Evolutionary conservation across 1,140 invertebrate species (phyloP).

Genomic region (Macrotrachela quadricornifera): DNA sequence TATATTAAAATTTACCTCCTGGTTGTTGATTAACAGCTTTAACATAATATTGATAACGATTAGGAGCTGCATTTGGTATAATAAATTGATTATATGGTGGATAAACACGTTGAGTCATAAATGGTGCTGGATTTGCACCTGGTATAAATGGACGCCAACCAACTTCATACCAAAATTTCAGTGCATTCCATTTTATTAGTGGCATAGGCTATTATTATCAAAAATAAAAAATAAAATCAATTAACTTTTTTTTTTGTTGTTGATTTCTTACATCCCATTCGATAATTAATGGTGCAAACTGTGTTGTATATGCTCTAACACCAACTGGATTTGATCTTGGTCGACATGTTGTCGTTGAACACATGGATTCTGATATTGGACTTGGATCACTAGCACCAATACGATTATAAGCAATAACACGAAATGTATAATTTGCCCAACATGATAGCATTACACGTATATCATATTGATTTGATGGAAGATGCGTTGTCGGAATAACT

Average conservation of each 20-base stretch:
- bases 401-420: slow-evolving; percentile 4
- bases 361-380: not conserved
- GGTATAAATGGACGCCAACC: not conserved
- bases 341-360: slow-evolving; percentile 4
- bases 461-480: slow-evolving; percentile 3
- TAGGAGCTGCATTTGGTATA: not conserved
- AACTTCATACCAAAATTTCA: slow-evolving; percentile 7
- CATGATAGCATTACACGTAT: slow-evolving; percentile 2
- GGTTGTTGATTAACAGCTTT: slow-evolving; percentile 9
- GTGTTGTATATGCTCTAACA: slow-evolving; percentile 1
- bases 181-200: slow-evolving; percentile 8
- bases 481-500: no score
- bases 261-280: slow-evolving; percentile 6
- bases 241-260: not conserved
- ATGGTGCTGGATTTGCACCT: no score
- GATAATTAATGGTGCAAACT: slow-evolving; percentile 2
- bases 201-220: slow-evolving; percentile 3
- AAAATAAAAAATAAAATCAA: not conserved
- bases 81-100: not conserved
- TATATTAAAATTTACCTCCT: no score
- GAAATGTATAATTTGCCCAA: slow-evolving; percentile 10
- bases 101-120: not conserved
- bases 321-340: not conserved
- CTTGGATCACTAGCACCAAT: slow-evolving; percentile 6
- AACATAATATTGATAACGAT: slow-evolving; percentile 6